A percentile compares a stretch with the other conserved stretches of the same genome.
phyloP scores from a whole-genome alignment of 2,113 vertebrate species.

The Chionomys nivalis region DNA sequence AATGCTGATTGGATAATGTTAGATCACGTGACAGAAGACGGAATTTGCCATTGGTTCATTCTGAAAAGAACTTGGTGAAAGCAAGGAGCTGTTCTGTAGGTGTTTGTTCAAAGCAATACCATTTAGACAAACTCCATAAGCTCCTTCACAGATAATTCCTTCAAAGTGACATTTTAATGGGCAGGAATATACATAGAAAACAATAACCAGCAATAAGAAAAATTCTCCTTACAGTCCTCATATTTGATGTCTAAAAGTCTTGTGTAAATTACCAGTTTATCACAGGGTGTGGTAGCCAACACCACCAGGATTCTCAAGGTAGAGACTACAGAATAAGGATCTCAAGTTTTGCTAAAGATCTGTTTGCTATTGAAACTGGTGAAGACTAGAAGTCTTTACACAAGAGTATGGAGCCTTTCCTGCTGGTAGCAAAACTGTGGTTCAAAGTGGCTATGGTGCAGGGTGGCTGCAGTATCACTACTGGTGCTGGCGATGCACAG shows the following conservation, averaged over 20 bases:
- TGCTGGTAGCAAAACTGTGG: accelerated
- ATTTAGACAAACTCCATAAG: neutral
- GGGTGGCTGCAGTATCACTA: neutral
- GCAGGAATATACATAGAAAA: neutral
- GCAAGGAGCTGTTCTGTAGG: accelerated
- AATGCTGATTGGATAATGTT: neutral
- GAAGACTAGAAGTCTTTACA: neutral
- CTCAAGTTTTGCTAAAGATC: neutral
- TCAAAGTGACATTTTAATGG: neutral
- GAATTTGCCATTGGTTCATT: accelerated
- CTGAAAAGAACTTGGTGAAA: accelerated
- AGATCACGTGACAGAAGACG: no score
- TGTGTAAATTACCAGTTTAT: neutral
- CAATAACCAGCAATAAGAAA: neutral
- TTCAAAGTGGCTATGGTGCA: neutral
- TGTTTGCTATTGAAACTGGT: neutral
- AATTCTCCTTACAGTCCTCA: neutral
- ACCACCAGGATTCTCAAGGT: neutral
- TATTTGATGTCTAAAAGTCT: neutral
- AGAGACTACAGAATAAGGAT: neutral
- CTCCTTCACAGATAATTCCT: neutral
- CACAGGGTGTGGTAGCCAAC: neutral
- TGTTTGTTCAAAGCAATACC: neutral
- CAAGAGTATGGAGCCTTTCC: neutral
- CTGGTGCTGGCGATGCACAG: neutral